These are phyloP conservation scores for Pygoscelis antarcticus DNA, from an alignment of 2,113 vertebrate species.

Conservation along the genomic window DNA sequence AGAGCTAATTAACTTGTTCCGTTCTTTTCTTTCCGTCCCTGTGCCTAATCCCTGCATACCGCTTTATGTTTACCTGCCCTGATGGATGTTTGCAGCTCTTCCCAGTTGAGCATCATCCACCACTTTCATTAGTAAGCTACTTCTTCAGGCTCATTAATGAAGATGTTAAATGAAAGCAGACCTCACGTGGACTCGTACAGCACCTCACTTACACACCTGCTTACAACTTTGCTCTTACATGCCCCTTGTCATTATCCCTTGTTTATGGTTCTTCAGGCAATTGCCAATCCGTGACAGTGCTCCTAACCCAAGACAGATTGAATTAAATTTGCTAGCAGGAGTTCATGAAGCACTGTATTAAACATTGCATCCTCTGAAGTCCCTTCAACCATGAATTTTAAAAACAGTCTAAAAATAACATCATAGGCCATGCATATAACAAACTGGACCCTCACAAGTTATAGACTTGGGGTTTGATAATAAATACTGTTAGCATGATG, in stretches of 20 bases:
- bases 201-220: slow-evolving; percentile 5
- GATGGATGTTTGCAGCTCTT: neutral
- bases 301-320: slow-evolving; percentile 52
- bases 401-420: slow-evolving; percentile 38
- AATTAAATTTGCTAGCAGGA: slow-evolving; percentile 58
- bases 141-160: slow-evolving; percentile 42
- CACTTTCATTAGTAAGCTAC: neutral
- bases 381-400: slow-evolving; percentile 22
- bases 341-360: slow-evolving; percentile 21
- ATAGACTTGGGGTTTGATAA: neutral
- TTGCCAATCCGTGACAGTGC: slow-evolving; percentile 45
- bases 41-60: neutral
- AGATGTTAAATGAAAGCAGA: slow-evolving; percentile 40
- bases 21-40: neutral
- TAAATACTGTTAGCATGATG: neutral
- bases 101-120: neutral
- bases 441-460: neutral
- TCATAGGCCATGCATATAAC: neutral
- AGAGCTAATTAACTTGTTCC: neutral
- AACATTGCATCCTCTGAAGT: slow-evolving; percentile 13
- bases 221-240: slow-evolving; percentile 46
- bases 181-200: neutral
- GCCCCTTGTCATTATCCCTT: slow-evolving; percentile 49
- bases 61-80: neutral
- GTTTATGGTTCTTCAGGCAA: slow-evolving; percentile 65